These are phyloP conservation scores for Sardina pilchardus DNA, from an alignment of 2,113 vertebrate genomes.

Conservation along the genomic window DNA sequence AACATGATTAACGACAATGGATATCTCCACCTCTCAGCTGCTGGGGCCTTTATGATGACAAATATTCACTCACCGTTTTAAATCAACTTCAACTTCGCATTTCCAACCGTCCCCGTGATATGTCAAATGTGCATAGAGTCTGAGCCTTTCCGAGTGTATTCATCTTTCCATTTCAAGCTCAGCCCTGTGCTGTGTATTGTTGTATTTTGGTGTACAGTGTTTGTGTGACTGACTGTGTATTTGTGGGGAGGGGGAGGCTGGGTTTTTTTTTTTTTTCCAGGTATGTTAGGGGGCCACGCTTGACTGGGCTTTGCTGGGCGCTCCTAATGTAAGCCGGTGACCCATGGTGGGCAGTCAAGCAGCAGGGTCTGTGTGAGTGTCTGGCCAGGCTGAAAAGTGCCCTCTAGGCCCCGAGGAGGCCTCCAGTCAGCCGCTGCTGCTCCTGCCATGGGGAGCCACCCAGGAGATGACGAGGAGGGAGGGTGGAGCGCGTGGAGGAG, in stretches of 20 bases:
- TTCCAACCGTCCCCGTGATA: not conserved
- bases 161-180: not conserved
- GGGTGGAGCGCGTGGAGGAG: not conserved
- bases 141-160: not conserved
- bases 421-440: slow-evolving; percentile 55
- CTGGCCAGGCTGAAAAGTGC: slow-evolving; percentile 74
- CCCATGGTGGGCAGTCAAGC: slow-evolving; percentile 72
- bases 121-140: slow-evolving; percentile 18
- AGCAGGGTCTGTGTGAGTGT: slow-evolving; percentile 65
- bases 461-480: slow-evolving; percentile 18
- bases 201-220: slow-evolving; percentile 48
- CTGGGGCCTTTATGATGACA: slow-evolving; percentile 36
- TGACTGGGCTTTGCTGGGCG: slow-evolving; percentile 63
- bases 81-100: not conserved
- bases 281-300: slow-evolving; percentile 57
- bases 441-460: slow-evolving; percentile 52
- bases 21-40: slow-evolving; percentile 29
- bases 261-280: slow-evolving; percentile 40
- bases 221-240: not conserved
- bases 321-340: slow-evolving; percentile 73
- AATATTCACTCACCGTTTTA: not conserved
- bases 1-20: slow-evolving; percentile 49
- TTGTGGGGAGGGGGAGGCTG: not conserved
- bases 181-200: slow-evolving; percentile 25
- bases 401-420: slow-evolving; percentile 68